Conservation (phyloP, 1,140 invertebrate genomes). For the Oncopeltus fasciatus region DNA sequence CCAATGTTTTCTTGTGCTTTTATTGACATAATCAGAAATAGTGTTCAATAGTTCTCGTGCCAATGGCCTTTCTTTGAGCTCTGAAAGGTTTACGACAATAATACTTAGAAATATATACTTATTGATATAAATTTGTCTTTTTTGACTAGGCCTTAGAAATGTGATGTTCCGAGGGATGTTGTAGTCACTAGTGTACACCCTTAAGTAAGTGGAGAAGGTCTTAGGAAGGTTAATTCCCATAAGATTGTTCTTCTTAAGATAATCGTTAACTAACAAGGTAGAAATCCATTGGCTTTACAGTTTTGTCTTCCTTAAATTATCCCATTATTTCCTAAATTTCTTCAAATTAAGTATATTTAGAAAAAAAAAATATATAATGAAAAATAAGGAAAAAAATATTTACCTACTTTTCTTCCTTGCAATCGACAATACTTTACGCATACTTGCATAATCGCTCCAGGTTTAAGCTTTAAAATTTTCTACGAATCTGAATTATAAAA, state of each 20-base stretch:
- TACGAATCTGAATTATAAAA: background rate
- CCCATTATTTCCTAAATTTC: background rate
- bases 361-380: background rate
- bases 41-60: too few species aligned
- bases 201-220: background rate
- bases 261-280: too few species aligned
- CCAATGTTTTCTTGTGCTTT: too few species aligned
- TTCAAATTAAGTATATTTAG: background rate
- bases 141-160: background rate
- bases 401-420: background rate
- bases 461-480: conserved; percentile 8
- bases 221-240: background rate
- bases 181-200: background rate
- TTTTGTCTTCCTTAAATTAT: background rate
- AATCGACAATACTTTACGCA: background rate
- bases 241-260: background rate
- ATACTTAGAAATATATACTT: background rate
- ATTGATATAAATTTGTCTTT: background rate
- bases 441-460: conserved; percentile 3
- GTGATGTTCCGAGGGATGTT: background rate
- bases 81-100: background rate
- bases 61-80: conserved; percentile 5
- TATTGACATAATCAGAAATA: too few species aligned
- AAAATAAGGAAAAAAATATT: background rate
- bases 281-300: conserved; percentile 3